A percentile compares a stretch with the other conserved stretches of the same genome.
Evolutionary conservation across 2,113 vertebrate species (phyloP).

Genomic region (Litocranius walleri): DNA sequence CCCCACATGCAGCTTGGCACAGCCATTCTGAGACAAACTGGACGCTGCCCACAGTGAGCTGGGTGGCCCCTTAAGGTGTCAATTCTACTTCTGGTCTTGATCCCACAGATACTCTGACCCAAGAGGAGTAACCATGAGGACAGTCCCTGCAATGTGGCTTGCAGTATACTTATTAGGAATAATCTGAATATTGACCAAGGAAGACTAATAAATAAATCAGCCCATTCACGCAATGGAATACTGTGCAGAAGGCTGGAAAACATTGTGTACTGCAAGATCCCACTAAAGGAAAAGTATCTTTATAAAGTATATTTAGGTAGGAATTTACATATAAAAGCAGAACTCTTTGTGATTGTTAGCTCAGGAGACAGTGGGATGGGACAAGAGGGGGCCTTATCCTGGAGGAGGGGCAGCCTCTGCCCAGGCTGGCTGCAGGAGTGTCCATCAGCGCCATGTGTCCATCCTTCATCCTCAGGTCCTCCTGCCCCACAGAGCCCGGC

Average conservation of each 20-base stretch:
- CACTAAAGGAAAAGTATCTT: background rate
- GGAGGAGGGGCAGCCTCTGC: background rate
- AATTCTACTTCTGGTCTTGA: background rate
- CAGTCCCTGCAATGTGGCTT: background rate
- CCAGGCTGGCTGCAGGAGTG: background rate
- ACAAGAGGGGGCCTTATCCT: background rate
- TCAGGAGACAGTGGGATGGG: background rate
- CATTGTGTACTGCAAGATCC: background rate
- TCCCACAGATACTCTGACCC: background rate
- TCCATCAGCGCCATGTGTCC: accelerated
- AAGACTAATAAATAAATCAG: background rate
- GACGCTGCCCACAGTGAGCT: background rate
- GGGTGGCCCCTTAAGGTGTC: background rate
- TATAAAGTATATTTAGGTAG: background rate
- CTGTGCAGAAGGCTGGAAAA: background rate
- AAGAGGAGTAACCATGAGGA: background rate
- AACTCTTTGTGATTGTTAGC: background rate
- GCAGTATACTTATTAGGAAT: background rate
- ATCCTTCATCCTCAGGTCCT: background rate
- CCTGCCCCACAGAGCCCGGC: accelerated
- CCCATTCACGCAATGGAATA: background rate
- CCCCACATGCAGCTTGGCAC: accelerated
- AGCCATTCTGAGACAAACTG: background rate
- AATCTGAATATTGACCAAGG: background rate
- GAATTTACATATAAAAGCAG: background rate